Evolutionary conservation across 37 sponge, comb jelly and placozoan species (phyloP), one percentile per base, ranked within the genome.

Genomic region (Haliclona indistincta): DNA sequence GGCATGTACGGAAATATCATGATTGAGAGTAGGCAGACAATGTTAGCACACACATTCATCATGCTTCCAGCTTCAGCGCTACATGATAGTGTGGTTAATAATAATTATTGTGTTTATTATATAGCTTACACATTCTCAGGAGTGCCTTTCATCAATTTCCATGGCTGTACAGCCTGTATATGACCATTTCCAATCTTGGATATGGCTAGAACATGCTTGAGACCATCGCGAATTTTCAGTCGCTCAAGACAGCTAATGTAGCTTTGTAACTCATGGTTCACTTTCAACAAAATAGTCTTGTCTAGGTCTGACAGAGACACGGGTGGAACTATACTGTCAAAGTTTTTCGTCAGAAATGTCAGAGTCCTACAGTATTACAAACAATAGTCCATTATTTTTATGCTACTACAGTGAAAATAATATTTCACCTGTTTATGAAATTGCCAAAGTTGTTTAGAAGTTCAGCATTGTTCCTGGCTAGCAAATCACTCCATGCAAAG

Each of bases 1-100:
- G 99, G 99, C 96, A 98, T 98, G 82, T 90, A 98, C 8, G 99
- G 99, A 53, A 90, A 79, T 4, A 98, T 38, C 71, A 95, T 77
- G 19, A 98, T 78, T 33, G 94, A 93, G 25, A 98, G 77, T 28
- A 93, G 81, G 43, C 94, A 95, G 32, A 73, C 72, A 10, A 95
- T 52, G 52, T 95, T 95, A 28, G 84, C 86, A 79, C 83, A 81
- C 61, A 98, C 25, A 25, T 84, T 79, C 17, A 95, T 76, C 22
- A 98, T 67, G 68, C 84, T 82, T 13, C 89, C 96, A 63, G 99
- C 99, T 60, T 89, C 64, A 2, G 67, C 64, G 58, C 91, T 94
- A 64, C 13, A 65, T 52, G 25, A 36, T 25, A 8, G n/a, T n/a
- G 7, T 25, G n/a, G n/a, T 58, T 58, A 8, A 58, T n/a, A n/a